Conservation (phyloP, 2,797 vertebrate genomes). For the Pseudochirops corinnae region DNA sequence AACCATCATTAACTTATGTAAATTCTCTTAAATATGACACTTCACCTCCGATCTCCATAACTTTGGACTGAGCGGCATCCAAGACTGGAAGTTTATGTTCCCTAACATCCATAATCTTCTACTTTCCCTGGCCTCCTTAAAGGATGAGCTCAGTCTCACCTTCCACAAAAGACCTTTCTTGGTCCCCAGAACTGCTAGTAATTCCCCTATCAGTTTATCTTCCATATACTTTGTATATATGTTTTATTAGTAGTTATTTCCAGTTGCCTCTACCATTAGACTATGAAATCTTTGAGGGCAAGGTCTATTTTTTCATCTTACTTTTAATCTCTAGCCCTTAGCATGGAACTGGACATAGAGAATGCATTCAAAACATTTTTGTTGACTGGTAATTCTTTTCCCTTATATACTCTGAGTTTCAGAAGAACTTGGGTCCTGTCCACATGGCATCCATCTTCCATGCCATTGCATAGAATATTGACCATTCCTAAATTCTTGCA, state of each 20-base stretch:
- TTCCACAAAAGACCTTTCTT: not conserved
- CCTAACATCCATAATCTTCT: not conserved
- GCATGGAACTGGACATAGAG: not conserved
- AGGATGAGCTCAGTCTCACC: not conserved
- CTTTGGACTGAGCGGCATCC: not conserved
- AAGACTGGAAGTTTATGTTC: not conserved
- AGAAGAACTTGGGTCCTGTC: not conserved
- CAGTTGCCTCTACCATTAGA: not conserved
- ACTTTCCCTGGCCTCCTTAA: not conserved
- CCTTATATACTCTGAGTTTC: not conserved
- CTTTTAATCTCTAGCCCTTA: not conserved
- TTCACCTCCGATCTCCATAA: not conserved
- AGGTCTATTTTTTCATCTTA: not conserved
- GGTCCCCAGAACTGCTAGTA: not conserved
- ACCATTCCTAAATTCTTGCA: not conserved
- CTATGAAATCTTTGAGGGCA: not conserved
- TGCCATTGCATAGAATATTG: not conserved
- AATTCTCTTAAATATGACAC: not conserved
- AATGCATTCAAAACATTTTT: not conserved
- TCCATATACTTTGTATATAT: not conserved
- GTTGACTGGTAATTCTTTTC: not conserved
- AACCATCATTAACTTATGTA: not conserved
- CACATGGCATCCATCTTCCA: not conserved
- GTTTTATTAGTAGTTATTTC: not conserved
- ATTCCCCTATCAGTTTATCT: not conserved